Evolutionary conservation across 2,888 invertebrate species (phyloP).

Genomic region (Drosophila histrio): DNA sequence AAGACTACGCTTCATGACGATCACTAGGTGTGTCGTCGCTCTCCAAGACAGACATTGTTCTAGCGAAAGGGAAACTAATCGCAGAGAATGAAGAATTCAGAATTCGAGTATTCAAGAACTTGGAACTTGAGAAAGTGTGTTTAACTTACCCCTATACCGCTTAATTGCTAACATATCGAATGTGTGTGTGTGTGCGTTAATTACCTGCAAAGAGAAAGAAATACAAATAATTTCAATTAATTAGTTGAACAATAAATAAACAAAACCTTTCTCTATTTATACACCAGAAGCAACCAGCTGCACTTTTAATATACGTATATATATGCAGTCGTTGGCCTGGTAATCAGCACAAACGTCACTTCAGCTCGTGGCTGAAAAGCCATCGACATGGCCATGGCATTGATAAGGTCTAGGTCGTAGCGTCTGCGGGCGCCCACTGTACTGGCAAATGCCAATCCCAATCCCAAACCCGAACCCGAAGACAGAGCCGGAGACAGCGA

Average conservation of each 20-base stretch:
- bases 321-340: background rate
- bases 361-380: conserved; percentile 26
- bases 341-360: conserved; percentile 58
- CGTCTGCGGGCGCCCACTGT: conserved; percentile 65
- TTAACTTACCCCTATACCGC: conserved; percentile 69
- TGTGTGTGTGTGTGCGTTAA: conserved; percentile 33
- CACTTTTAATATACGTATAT: conserved; percentile 13
- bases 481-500: conserved; percentile 6
- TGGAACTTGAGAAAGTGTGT: conserved; percentile 18
- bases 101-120: background rate
- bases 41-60: conserved; percentile 31
- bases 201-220: conserved; percentile 67
- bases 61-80: conserved; percentile 55
- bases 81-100: conserved; percentile 15
- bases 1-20: conserved; percentile 26
- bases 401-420: conserved; percentile 66
- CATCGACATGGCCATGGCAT: conserved; percentile 39
- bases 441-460: conserved; percentile 14
- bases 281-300: conserved; percentile 3
- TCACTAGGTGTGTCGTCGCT: conserved; percentile 38
- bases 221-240: background rate
- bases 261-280: conserved; percentile 8
- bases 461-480: conserved; percentile 11
- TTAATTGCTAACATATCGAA: conserved; percentile 68
- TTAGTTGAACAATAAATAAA: background rate